phyloP scores from a whole-genome alignment of 2,797 vertebrate genomes.

The Lateolabrax maculatus region DNA sequence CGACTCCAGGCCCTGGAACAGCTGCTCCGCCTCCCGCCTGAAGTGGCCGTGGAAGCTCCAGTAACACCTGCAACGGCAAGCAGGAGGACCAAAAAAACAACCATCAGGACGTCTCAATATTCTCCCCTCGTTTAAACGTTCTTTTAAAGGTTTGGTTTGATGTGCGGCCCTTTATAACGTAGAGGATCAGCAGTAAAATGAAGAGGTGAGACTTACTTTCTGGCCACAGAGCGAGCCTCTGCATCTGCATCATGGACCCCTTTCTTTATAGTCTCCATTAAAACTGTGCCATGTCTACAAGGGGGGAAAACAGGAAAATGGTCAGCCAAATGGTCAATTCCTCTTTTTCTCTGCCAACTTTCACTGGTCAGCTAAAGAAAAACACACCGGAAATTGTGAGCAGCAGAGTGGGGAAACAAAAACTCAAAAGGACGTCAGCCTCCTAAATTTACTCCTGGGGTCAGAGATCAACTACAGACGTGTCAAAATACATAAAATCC shows the following conservation, averaged over 20 bases:
- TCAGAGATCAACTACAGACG: too few species aligned
- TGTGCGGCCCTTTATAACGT: background rate
- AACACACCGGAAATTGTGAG: too few species aligned
- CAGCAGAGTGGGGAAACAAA: too few species aligned
- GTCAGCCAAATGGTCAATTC: too few species aligned
- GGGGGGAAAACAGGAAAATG: background rate
- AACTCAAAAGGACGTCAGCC: too few species aligned
- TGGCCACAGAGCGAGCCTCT: slow-evolving; percentile 94
- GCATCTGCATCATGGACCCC: slow-evolving; percentile 96
- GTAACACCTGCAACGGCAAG: slow-evolving; percentile 88
- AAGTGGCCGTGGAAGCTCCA: slow-evolving; percentile 96
- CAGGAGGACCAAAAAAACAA: background rate
- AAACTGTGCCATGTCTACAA: slow-evolving; percentile 89
- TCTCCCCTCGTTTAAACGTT: too few species aligned
- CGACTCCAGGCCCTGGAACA: slow-evolving; percentile 93
- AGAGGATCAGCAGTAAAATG: accelerated
- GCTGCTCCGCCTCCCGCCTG: slow-evolving; percentile 92
- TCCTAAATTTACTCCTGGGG: too few species aligned
- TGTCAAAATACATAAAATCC: too few species aligned
- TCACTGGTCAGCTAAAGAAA: too few species aligned
- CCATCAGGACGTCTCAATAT: background rate
- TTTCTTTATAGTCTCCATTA: slow-evolving; percentile 96
- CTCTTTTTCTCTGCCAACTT: too few species aligned
- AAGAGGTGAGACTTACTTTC: slow-evolving; percentile 87
- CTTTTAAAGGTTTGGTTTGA: too few species aligned